Evolutionary conservation across 2,113 vertebrate species (phyloP), one percentile per base, ranked within the genome.

Genomic region (Halcyon senegalensis): DNA sequence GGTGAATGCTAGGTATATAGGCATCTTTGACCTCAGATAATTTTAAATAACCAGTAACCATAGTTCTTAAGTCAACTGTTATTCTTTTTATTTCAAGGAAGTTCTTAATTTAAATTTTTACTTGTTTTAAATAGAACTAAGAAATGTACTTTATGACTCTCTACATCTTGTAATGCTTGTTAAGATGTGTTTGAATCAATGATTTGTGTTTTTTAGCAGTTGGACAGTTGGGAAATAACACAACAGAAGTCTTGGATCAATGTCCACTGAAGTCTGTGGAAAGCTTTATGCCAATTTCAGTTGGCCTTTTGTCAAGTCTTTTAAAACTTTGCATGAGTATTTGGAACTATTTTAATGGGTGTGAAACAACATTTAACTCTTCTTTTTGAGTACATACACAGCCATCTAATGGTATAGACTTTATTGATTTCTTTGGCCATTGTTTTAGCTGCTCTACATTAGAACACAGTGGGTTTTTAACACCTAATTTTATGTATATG

Each of bases 211-310:
- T 93, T 92, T 85, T 74, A 90, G 51, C 55, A 92, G 53, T 60
- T 89, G 69, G 60, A 90, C 59, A 80, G 48, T 93, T 94, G 82
- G 79, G 72, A 96, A 94, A 93, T 94, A 94, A 66, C 62, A 79
- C 55, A 94, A 55, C 78, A 94, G 86, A 94, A 95, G 80, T 93
- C 68, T 94, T 96, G 88, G 90, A 95, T 92, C 73, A 46, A 20
- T 87, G 64, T 96, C 80, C 79, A 62, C 60, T 92, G 80, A 84
- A 92, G 53, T 92, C 80, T 90, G 68, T 93, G 76, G 41, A 76
- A 95, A 93, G 51, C 51, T 84, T 76, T 79, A 79, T 89, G 81
- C 73, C 84, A 68, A 82, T 94, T 96, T 93, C 95, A 84, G 33
- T 11, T 96, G 95, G 86, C 84, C 44, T 92, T 84, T 58, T 66